Conservation (phyloP, 2,888 invertebrate species). For the Oscheius sp. region DNA sequence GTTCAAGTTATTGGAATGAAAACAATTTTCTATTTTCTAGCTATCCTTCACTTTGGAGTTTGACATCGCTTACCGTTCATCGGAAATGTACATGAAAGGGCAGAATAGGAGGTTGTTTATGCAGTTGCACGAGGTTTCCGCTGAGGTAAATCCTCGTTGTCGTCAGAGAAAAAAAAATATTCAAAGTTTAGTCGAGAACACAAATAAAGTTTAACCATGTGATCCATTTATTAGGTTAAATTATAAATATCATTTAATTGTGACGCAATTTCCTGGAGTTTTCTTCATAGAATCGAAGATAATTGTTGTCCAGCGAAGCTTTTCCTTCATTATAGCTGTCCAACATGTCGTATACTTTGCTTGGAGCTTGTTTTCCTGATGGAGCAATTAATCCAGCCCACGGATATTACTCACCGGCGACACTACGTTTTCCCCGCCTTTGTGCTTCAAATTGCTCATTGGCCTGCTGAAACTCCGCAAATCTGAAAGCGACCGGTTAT, state of each 20-base stretch:
- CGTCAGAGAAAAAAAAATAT: no score
- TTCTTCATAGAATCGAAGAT: slow-evolving; percentile 35
- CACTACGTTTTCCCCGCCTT: slow-evolving; percentile 32
- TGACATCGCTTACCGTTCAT: no score
- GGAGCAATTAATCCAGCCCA: background rate
- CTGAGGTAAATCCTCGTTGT: no score
- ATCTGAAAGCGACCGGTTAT: slow-evolving; percentile 15
- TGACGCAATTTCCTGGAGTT: slow-evolving; percentile 13
- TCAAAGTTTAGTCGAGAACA: no score
- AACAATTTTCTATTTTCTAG: no score
- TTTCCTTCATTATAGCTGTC: slow-evolving; percentile 29
- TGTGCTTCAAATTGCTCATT: slow-evolving; percentile 42
- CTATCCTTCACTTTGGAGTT: no score
- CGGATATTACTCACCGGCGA: background rate
- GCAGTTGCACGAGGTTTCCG: no score
- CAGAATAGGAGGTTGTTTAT: no score
- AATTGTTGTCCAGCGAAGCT: slow-evolving; percentile 8
- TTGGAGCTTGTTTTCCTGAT: slow-evolving; percentile 32
- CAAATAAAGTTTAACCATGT: no score
- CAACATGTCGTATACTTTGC: slow-evolving; percentile 36
- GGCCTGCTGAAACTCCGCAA: slow-evolving; percentile 41
- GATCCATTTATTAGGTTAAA: background rate
- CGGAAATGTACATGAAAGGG: no score
- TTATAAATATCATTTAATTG: background rate
- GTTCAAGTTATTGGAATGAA: no score